Evolutionary conservation across 2,797 vertebrate genomes (phyloP), one percentile per base, ranked within the genome.

Genomic region (Sphaeramia orbicularis): DNA sequence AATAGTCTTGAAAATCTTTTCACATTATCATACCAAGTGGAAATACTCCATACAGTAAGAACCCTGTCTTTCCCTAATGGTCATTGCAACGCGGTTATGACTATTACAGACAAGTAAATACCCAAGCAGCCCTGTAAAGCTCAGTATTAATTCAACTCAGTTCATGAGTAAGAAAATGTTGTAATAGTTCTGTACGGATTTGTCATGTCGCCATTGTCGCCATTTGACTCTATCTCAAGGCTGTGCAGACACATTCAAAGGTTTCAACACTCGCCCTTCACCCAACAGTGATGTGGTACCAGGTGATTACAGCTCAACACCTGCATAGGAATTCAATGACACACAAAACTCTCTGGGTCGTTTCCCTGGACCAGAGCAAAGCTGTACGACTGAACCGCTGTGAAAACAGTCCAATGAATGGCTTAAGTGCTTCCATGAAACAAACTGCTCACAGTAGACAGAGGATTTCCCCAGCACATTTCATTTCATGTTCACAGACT

Each of bases 341-440:
- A 87, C 77, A 74, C 85, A 81, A 72, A 84, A 76, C 80, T 78
- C 74, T 62, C 75, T 51, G 68, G 73, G 65, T 72, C 68, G 51
- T 55, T 47, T 71, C 67, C 76, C 60, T 44, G 71, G 68, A 81
- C 80, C 75, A 80, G 80, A 85, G 81, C 73, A 75, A 85, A 80
- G 80, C 82, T 84, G 7, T 73, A 71, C 65, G 59, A 63, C 59
- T 65, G 78, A 75, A 87, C 76, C 68, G 27, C 83, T 73, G 32
- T 47, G 67, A 76, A 35, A 92, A 89, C 63, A 80, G 86, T 89
- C 84, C 84, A 81, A 83, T 12, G 19, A 85, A 90, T 91, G 87
- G 87, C 89, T 90, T 90, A 81, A 89, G 86, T 85, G 85, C 85
- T 86, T 84, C 78, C 73, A 63, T 63, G 53, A 79, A 81, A 86